Evolutionary conservation across 2,797 vertebrate genomes (phyloP).

Genomic region (Crax fasciolata): DNA sequence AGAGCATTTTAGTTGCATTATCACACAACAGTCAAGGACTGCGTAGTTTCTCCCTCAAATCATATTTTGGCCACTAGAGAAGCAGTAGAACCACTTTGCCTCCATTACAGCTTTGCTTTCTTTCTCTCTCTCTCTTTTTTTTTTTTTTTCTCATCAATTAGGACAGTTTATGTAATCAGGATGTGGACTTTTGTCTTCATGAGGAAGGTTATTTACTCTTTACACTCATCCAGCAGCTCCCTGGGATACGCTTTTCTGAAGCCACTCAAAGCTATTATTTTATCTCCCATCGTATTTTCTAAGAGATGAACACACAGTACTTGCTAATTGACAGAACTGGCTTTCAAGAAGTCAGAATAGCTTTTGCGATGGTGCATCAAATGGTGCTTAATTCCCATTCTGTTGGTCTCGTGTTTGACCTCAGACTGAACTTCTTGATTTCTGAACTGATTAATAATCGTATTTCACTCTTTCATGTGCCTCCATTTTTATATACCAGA

Average conservation of each 20-base stretch:
- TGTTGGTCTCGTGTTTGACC: neutral
- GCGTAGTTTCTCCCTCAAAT: neutral
- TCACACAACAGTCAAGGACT: neutral
- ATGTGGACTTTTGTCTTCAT: neutral
- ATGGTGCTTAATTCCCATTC: conserved; percentile 3
- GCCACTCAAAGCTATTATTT: neutral
- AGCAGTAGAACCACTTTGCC: neutral
- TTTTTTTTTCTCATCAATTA: neutral
- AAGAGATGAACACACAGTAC: neutral
- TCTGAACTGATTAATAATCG: neutral
- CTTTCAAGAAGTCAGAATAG: conserved; percentile 11
- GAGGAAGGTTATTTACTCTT: neutral
- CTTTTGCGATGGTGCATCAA: neutral
- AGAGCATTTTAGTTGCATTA: neutral
- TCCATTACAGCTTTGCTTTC: neutral
- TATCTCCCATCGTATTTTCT: neutral
- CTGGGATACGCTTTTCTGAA: neutral
- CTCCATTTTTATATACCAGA: neutral
- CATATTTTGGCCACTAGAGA: neutral
- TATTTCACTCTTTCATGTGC: neutral
- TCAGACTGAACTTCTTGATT: conserved; percentile 23
- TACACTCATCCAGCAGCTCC: neutral
- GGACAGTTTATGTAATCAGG: neutral
- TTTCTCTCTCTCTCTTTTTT: neutral
- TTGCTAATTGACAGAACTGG: conserved; percentile 22